Evolutionary conservation across 2,113 vertebrate species (phyloP).

Genomic region (Agapornis roseicollis): DNA sequence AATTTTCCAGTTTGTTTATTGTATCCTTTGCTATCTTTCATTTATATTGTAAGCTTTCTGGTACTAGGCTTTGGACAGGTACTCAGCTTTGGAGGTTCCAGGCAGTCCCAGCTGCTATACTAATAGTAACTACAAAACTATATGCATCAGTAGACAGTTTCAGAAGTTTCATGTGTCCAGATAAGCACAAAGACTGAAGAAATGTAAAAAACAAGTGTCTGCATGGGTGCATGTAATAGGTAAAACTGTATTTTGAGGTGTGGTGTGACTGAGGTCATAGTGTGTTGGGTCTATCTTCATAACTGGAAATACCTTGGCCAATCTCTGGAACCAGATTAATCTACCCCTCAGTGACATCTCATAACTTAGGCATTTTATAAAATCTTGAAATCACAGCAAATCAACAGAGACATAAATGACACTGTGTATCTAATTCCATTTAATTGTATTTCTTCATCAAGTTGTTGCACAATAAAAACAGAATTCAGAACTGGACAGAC

Average conservation of each 20-base stretch:
- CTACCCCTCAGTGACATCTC: background rate
- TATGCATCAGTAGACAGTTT: background rate
- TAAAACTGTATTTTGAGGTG: background rate
- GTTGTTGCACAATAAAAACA: background rate
- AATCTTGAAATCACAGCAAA: background rate
- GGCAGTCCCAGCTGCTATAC: background rate
- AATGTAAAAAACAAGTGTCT: background rate
- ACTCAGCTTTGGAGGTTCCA: background rate
- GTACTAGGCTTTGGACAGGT: background rate
- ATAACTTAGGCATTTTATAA: background rate
- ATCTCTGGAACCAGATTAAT: background rate
- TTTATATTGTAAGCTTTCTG: background rate
- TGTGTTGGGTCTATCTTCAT: background rate
- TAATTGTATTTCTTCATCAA: background rate
- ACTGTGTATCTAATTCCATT: background rate
- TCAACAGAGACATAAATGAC: background rate
- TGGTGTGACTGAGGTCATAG: background rate
- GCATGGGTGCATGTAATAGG: too few species aligned
- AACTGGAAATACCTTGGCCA: background rate
- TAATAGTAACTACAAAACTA: background rate
- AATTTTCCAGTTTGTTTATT: background rate
- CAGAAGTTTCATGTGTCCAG: background rate
- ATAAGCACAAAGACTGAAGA: background rate
- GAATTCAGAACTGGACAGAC: background rate
- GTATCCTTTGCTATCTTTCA: background rate